Base-by-base conservation (phyloP, 2,888 invertebrate genomes). In the Erannis defoliaria region DNA sequence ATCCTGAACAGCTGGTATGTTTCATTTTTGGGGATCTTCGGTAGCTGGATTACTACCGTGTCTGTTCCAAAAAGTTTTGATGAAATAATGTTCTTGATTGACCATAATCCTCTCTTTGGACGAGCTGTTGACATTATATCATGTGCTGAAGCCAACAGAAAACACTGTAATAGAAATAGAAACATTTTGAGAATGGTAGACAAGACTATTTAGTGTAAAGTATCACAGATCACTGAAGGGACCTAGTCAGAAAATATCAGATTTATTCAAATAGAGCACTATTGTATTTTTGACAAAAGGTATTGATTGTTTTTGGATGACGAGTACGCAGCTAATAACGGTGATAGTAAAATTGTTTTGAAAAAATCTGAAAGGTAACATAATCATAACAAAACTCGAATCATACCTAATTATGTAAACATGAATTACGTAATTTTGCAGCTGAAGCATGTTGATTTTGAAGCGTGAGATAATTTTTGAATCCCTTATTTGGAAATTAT, bases 151-250 rank as follows among this genome's bases (percentile, higher is more conserved):
- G 67, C 70, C 55, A 85, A 54, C 21, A 84, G 50, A 42, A 84
- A 58, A 45, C 73, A 81, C 86, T 86, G 80, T 53, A 85, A 81
- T 19, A 67, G 54, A 67, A 62, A 60, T 33, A 48, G 48, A 55
- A 46, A 2, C 46, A 46, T 46, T 46, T 19, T 33, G 5, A 10
- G 21, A 42, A 42, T 16, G 9, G 1, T 38, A 38, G 18, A 4
- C 18, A 38, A 18, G 9, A 19, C 19, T 38, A 38, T 9, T 38
- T 26, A 26, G 26, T 8, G 21, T 42, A 5, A 21, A 12, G 0
- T 19, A 3, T 26, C 10, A 4, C 6, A 10, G 6, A 10, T 45
- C n/a, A 45, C 45, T 45, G 26, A 45, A 10, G 14, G 12, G 16
- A 0, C 16, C 3, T 29, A 16, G 9, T 26, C 26, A 9, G 2